These are phyloP conservation scores for Scaptomyza graminum DNA, from an alignment of 1,140 invertebrate species.

Conservation along the genomic window DNA sequence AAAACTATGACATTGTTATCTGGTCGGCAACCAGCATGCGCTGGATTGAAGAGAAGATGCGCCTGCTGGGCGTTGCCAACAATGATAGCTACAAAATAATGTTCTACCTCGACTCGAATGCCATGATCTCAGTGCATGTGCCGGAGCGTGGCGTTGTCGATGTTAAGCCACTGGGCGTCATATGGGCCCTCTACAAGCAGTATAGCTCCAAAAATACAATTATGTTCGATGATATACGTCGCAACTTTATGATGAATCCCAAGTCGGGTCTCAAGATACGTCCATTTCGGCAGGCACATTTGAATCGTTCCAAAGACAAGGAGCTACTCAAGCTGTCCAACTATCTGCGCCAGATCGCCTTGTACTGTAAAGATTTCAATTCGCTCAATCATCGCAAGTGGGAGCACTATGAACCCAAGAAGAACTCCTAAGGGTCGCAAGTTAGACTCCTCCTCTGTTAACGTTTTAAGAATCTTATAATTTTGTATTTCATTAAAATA, in stretches of 20 bases:
- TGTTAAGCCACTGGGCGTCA: constrained; percentile 97
- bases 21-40: constrained; percentile 99
- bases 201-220: constrained; percentile 96
- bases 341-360: constrained; percentile 94
- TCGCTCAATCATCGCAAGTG: constrained; percentile 95
- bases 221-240: constrained; percentile 98
- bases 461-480: constrained; percentile 50
- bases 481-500: constrained; percentile 72
- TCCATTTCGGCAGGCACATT: constrained; percentile 95
- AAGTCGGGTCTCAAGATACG: constrained; percentile 95
- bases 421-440: constrained; percentile 47
- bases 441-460: constrained; percentile 1
- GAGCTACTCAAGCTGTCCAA: constrained; percentile 93
- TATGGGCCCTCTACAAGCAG: constrained; percentile 97
- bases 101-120: constrained; percentile 95
- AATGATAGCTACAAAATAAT: constrained; percentile 96
- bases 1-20: constrained; percentile 94
- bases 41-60: constrained; percentile 99
- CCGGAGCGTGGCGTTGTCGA: constrained; percentile 86
- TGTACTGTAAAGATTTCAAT: constrained; percentile 92
- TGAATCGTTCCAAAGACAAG: constrained; percentile 92
- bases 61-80: constrained; percentile 92
- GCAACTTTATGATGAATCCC: constrained; percentile 99
- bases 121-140: constrained; percentile 97
- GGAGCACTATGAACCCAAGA: constrained; percentile 91